Percentiles rank a stretch among this genome's conserved stretches.
These are phyloP conservation scores for Oenanthe oenanthe DNA, from an alignment of 2,113 vertebrate genomes.

Conservation along the genomic window DNA sequence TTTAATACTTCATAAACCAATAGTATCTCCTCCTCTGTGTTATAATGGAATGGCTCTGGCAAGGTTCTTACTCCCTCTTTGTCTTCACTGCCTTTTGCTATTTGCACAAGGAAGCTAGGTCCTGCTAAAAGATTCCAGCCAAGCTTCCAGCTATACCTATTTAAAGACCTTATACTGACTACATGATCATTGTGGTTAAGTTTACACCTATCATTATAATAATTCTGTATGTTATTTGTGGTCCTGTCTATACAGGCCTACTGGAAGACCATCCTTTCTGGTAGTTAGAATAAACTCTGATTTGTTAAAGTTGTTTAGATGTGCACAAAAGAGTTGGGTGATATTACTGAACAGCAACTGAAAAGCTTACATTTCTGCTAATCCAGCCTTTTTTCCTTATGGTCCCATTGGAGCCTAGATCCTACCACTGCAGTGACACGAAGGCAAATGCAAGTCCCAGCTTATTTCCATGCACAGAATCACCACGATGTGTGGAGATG, in stretches of 20 bases:
- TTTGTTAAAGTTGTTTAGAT: slow-evolving; percentile 37
- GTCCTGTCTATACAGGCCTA: not conserved
- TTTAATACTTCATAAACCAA: not conserved
- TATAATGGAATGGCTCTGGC: not conserved
- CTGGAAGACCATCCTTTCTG: slow-evolving; percentile 23
- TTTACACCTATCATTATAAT: not conserved
- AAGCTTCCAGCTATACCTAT: not conserved
- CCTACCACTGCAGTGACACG: not conserved
- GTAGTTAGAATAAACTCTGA: slow-evolving; percentile 35
- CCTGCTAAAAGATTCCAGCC: not conserved
- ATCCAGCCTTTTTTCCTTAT: not conserved
- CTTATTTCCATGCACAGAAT: not conserved
- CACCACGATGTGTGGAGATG: not conserved
- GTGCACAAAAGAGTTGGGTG: not conserved
- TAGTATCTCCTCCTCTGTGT: not conserved
- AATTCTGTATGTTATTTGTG: slow-evolving; percentile 25
- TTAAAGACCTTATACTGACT: not conserved
- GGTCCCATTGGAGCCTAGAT: not conserved
- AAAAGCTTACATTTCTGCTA: not conserved
- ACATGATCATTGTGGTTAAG: not conserved
- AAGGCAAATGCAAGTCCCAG: not conserved
- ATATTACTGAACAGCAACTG: not conserved
- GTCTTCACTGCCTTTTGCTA: not conserved
- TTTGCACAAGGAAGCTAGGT: not conserved
- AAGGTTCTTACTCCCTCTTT: not conserved